phyloP scores from a whole-genome alignment of 2,797 vertebrate species.

The Huso huso region DNA sequence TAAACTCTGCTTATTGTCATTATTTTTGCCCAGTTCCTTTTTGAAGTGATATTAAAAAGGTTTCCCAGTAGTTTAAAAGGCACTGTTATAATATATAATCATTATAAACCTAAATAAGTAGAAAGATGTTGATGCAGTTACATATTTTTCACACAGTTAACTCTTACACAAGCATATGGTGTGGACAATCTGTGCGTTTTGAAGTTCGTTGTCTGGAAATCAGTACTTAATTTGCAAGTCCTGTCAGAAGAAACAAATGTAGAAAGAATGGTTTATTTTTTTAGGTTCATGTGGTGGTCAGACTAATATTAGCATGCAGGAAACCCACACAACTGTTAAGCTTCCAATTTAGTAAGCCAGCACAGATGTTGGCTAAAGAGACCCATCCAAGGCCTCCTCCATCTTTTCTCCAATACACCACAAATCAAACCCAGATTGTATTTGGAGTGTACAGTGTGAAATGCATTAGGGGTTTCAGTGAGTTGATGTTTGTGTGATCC shows the following conservation, averaged over 20 bases:
- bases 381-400: not conserved
- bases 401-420: not conserved
- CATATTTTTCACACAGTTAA: not conserved
- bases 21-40: too few relatives aligned
- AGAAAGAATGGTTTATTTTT: too few relatives aligned
- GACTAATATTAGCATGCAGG: constrained; percentile 14
- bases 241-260: constrained; percentile 36
- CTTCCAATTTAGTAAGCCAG: not conserved
- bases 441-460: not conserved
- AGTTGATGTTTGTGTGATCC: not conserved
- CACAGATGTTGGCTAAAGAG: not conserved
- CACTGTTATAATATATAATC: too few relatives aligned
- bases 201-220: constrained; percentile 54
- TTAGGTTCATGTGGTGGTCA: constrained; percentile 30
- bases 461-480: not conserved
- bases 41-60: too few relatives aligned
- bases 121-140: too few relatives aligned
- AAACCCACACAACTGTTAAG: not conserved
- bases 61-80: too few relatives aligned
- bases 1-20: too few relatives aligned
- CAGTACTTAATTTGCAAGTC: constrained; percentile 41
- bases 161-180: constrained; percentile 51
- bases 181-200: constrained; percentile 48
- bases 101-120: too few relatives aligned
- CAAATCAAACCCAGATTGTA: not conserved